Evolutionary conservation across 2,113 vertebrate genomes (phyloP), one percentile per base, ranked within the genome.

Genomic region (Python bivittatus): DNA sequence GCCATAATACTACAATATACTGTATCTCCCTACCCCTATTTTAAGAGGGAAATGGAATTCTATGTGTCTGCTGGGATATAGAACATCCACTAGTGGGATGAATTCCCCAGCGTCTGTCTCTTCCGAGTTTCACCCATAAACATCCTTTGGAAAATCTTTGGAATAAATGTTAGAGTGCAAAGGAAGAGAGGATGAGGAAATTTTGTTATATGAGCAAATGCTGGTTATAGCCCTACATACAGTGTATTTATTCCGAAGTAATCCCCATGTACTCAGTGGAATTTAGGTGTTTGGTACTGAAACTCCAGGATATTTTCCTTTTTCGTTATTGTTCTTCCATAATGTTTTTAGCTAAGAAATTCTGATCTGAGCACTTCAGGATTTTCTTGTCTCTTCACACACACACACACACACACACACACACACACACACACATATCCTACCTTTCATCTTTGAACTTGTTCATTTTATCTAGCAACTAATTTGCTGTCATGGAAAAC

Each of bases 401-500:
- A 22, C 33, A 79, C 1, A 0, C 72, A 79, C 17, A 91, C 79
- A 68, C 2, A 93, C 72, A 22, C 33, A 79, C 1, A 0, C 6
- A 0, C 23, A 93, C 72, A 22, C 17, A 79, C 1, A 0, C 72
- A 79, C 17, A 91, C 68, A 79, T 83, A 52, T 93, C 15, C 86
- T 93, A 83, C 38, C 27, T 10, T n/a, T 84, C 84, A 92, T 92
- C 64, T 90, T 61, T 52, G 42, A 91, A 61, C 91, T 94, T 94
- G 10, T 44, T 42, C 13, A 44, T 89, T 38, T 88, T 93, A 86
- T 91, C 90, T 91, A 88, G 12, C 90, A 88, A 94, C 94, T 93
- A 87, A 93, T 94, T 96, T 93, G 85, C 93, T 93, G 94, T 92
- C 94, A 84, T 0, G 0, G 92, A 91, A 95, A 93, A 86, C 48